Base-by-base conservation (phyloP, 2,113 vertebrate genomes). In the Bucco capensis region DNA sequence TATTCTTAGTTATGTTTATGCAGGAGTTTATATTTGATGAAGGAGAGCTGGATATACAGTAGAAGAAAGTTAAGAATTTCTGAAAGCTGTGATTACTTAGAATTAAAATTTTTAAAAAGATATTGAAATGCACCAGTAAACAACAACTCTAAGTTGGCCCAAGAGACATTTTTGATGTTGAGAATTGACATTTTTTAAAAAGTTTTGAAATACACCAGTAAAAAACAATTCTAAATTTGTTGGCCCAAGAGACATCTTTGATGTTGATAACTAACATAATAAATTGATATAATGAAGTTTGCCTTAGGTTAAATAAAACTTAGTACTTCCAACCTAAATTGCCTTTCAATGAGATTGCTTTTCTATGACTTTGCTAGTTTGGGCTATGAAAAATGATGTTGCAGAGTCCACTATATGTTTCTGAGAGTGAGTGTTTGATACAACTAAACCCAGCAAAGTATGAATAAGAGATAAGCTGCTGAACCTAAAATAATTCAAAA, bases 141-240 rank as follows among this genome's bases (percentile, higher is more conserved):
- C 14, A 94, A 27, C 37, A 82, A 13, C 51, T 76, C 19, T 64
- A 47, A 77, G 9, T 73, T 79, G 21, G 14, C 38, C 31, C 31
- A 88, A 62, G 85, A 37, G 69, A 58, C 5, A 19, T 33, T 88
- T 84, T 73, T 91, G 57, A 57, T 70, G 33, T 51, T 70, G 61
- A 81, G n/a, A 90, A 88, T 88, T 92, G n/a, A n/a, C n/a, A n/a
- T n/a, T 71, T 86, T 88, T 31, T 60, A 83, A 51, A 66, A 82
- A 56, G 3, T 2, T 49, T 83, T 62, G 44, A 71, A 89, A 79
- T 31, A 30, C 22, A 64, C 8, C 1, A 4, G 37, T 71, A 82
- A 84, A 77, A 12, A 94, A 27, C 37, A 82, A 13, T 47, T 76
- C 19, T 64, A 47, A 77, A n/a, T n/a, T n/a, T n/a, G 9, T 73